Evolutionary conservation across 1,140 invertebrate genomes (phyloP), one percentile per base, ranked within the genome.

Genomic region (Eubasilissa regina): DNA sequence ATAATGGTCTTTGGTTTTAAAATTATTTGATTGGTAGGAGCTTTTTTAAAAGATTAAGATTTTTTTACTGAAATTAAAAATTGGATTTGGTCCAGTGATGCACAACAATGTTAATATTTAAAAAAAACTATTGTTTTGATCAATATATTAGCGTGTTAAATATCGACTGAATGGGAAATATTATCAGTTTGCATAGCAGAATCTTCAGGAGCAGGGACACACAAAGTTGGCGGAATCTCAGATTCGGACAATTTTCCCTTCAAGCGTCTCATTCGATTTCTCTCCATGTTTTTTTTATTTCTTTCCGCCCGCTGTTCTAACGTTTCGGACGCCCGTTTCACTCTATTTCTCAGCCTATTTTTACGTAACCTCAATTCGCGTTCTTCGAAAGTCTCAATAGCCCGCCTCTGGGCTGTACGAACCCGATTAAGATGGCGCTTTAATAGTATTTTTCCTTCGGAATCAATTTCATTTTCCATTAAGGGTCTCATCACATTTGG

Each of bases 231-330:
- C 9, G 48, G 48, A 51, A 51, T 51, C 11, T 51, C 48, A 13
- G 48, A 15, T 4, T 51, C n/a, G 1, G n/a, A 3, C 9, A 15
- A 12, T 8, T 15, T 51, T 13, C n/a, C 48, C n/a, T 51, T 51
- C 48, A 51, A 8, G 48, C 48, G 48, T 51, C 78, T 25, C n/a
- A 60, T 15, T 3, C 78, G 11, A 53, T 79, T 79, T 10, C 78
- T 74, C 35, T 79, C 78, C 56, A 66, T 79, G 47, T 79, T 79
- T 15, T 56, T 74, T 17, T 70, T 53, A 48, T 79, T 79, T 35
- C 78, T 47, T 12, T 47, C 60, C 13, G 78, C 58, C 43, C 72
- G 6, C 48, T 79, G 70, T 45, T 75, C 70, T 8, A 17, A 19
- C 9, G 78, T 79, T 43, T 79, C 78, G 1, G 55, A 55, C 11